Conservation (phyloP, 1,140 invertebrate species). For the Platorchestia sp. region DNA sequence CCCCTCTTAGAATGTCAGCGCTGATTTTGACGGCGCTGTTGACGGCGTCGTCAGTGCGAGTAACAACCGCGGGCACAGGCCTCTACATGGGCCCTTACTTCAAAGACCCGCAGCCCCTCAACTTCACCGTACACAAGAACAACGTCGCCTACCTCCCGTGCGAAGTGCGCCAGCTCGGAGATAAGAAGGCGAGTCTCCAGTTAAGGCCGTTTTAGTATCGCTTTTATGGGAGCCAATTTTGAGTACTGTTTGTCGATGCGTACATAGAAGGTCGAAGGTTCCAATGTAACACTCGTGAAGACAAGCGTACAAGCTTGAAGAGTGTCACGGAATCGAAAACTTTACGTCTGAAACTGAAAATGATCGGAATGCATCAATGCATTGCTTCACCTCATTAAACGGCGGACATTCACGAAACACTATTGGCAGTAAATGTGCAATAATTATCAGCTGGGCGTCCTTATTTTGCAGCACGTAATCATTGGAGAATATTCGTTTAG, state of each 20-base stretch:
- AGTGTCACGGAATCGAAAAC: background rate
- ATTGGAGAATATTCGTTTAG: background rate
- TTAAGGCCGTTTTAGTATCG: background rate
- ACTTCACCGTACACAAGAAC: constrained; percentile 64
- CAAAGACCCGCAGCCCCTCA: constrained; percentile 59
- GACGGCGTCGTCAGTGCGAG: background rate
- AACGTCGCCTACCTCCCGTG: constrained; percentile 63
- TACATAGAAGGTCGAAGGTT: background rate
- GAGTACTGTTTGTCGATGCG: background rate
- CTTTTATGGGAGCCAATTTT: background rate
- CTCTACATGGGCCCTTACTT: constrained; percentile 67
- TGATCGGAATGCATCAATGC: background rate
- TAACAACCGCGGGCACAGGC: constrained; percentile 57
- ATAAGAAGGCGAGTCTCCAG: constrained; percentile 60
- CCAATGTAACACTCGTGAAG: background rate
- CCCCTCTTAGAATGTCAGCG: background rate
- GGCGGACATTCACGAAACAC: too few species aligned
- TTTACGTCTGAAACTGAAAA: background rate
- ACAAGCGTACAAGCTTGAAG: background rate
- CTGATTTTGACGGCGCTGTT: background rate
- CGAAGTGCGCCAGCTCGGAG: constrained; percentile 63
- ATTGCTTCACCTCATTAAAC: background rate
- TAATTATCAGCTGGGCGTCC: too few species aligned
- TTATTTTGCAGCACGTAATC: too few species aligned
- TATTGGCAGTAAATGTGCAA: too few species aligned